These are phyloP conservation scores for Thecocarcelia acutangulata DNA, from an alignment of 2,888 invertebrate species.

Conservation along the genomic window DNA sequence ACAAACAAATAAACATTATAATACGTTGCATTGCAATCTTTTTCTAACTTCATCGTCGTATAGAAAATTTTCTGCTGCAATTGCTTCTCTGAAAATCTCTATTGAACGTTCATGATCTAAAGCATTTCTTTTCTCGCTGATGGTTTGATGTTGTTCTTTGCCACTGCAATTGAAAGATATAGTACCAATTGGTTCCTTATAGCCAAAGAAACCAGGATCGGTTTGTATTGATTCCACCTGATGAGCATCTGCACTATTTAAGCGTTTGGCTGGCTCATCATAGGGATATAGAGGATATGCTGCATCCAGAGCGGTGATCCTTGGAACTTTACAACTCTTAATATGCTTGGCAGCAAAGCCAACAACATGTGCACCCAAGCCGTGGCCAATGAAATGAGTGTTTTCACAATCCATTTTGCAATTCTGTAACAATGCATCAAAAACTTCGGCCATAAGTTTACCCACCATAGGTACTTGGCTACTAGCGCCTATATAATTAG, in stretches of 20 bases:
- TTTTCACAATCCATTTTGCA: neutral
- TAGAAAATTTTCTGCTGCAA: no score
- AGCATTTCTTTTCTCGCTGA: conserved; percentile 81
- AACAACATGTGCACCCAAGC: neutral
- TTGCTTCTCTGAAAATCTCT: no score
- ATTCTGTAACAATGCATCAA: no score
- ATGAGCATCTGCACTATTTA: conserved; percentile 74
- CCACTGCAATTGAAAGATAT: conserved; percentile 83
- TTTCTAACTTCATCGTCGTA: no score
- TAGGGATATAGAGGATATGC: conserved; percentile 74
- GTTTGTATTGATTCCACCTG: conserved; percentile 80
- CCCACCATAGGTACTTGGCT: neutral
- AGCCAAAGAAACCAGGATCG: conserved; percentile 76
- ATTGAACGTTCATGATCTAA: conserved; percentile 69
- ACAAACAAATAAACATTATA: no score
- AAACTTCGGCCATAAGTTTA: neutral
- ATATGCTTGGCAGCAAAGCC: neutral
- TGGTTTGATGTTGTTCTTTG: conserved; percentile 83
- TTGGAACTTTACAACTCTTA: neutral
- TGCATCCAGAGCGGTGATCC: neutral
- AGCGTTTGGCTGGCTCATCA: conserved; percentile 72
- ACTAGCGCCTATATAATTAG: neutral
- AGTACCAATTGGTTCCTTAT: conserved; percentile 79
- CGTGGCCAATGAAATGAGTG: neutral
- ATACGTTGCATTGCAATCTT: no score